Percentiles rank a stretch among this genome's conserved stretches.
These are phyloP conservation scores for Iphiclides podalirius DNA, from an alignment of 2,888 invertebrate genomes.

Conservation along the genomic window DNA sequence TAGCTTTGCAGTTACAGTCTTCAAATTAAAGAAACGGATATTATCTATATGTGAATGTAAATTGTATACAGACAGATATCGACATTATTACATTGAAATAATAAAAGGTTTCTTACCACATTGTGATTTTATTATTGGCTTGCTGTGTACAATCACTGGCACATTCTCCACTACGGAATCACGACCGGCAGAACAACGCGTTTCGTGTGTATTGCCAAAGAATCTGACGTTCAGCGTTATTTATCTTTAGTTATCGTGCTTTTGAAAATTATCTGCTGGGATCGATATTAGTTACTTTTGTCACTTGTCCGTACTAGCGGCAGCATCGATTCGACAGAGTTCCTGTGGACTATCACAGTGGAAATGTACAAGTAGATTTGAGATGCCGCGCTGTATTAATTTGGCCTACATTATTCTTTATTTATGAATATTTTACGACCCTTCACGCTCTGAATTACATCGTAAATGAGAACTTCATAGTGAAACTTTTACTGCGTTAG, in stretches of 20 bases:
- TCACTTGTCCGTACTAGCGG: background rate
- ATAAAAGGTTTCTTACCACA: conserved; percentile 27
- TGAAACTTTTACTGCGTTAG: conserved; percentile 46
- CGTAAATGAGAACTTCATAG: conserved; percentile 34
- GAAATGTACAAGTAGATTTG: background rate
- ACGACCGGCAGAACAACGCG: conserved; percentile 11
- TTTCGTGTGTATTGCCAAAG: conserved; percentile 9
- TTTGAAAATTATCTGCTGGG: conserved; percentile 13
- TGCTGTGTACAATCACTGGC: conserved; percentile 6
- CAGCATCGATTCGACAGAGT: too few species aligned
- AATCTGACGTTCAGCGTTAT: conserved; percentile 6
- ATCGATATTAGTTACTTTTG: conserved; percentile 12
- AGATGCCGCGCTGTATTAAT: background rate
- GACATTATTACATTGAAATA: conserved; percentile 2
- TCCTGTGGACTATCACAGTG: background rate
- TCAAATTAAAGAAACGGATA: too few species aligned
- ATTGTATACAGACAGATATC: too few species aligned
- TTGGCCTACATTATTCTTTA: conserved; percentile 4
- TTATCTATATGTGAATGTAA: too few species aligned
- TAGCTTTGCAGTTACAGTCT: too few species aligned
- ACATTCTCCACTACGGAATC: conserved; percentile 9
- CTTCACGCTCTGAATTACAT: conserved; percentile 3
- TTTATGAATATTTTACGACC: conserved; percentile 10
- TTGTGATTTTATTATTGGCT: conserved; percentile 19
- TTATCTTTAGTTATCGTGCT: conserved; percentile 19